These are phyloP conservation scores for Pissodes strobi DNA, from an alignment of 1,140 invertebrate genomes.

Conservation along the genomic window DNA sequence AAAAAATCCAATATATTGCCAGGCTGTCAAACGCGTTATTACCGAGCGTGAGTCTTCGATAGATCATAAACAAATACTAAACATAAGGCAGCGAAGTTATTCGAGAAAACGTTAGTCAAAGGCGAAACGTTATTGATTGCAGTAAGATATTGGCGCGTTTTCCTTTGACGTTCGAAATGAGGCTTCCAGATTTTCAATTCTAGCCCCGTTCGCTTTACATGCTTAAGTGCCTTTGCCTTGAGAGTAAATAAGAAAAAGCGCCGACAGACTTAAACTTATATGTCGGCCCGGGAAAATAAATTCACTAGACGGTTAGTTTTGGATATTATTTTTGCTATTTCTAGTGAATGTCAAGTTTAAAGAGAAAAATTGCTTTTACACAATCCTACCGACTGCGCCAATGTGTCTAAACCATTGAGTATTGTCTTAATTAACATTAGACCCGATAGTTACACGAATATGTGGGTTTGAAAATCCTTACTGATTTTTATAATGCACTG, in stretches of 20 bases:
- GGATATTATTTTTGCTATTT: no score
- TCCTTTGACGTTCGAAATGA: conserved; percentile 30
- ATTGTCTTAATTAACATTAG: no score
- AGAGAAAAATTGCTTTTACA: no score
- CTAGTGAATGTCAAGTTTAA: no score
- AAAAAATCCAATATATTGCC: no score
- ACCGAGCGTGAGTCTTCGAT: no score
- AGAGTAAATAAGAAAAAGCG: conserved; percentile 22
- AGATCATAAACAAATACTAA: conserved; percentile 36
- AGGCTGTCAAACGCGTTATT: no score
- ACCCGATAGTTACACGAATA: no score
- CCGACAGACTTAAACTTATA: background rate
- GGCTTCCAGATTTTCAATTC: conserved; percentile 22
- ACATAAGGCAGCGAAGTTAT: conserved; percentile 35
- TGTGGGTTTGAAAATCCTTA: no score
- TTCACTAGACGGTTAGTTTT: background rate
- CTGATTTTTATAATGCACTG: no score
- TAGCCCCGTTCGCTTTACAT: conserved; percentile 3
- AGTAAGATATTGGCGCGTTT: conserved; percentile 34
- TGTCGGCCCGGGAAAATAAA: background rate
- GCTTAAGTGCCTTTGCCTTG: conserved; percentile 15
- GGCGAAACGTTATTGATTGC: conserved; percentile 37
- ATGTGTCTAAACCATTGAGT: no score
- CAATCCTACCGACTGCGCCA: no score
- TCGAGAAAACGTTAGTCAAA: conserved; percentile 42